phyloP scores from a whole-genome alignment of 1,140 invertebrate genomes.

The Heliconius congener region DNA sequence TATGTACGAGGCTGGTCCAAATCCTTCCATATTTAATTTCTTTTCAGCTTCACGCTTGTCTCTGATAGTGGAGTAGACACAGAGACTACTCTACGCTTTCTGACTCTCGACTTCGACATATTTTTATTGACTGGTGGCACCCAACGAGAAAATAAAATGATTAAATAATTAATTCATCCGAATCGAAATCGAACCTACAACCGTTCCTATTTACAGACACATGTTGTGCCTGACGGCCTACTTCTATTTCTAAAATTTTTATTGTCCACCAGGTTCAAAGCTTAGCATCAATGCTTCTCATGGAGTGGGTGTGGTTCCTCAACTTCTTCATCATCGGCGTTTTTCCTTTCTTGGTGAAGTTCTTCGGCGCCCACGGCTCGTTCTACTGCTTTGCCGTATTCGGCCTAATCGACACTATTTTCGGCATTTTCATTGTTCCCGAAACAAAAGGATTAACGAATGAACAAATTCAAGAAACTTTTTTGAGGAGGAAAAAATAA shows the following conservation, averaged over 20 bases:
- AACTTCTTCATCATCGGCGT: constrained; percentile 64
- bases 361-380: constrained; percentile 56
- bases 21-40: no score
- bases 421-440: constrained; percentile 84
- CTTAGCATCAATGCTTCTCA: constrained; percentile 60
- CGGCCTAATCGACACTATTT: constrained; percentile 77
- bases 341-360: constrained; percentile 56
- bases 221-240: no score
- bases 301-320: constrained; percentile 69
- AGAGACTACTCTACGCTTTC: no score
- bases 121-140: no score
- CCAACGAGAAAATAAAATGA: no score
- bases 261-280: constrained; percentile 64
- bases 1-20: no score
- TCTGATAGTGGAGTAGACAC: no score
- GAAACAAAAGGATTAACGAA: constrained; percentile 88
- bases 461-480: constrained; percentile 84
- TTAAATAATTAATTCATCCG: no score
- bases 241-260: background rate
- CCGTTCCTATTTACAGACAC: no score
- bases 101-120: no score
- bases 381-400: constrained; percentile 65
- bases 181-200: no score
- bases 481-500: constrained; percentile 40
- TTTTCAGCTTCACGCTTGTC: no score